Conservation (phyloP, 2,797 vertebrate species). For the Epinephelus coioides region DNA sequence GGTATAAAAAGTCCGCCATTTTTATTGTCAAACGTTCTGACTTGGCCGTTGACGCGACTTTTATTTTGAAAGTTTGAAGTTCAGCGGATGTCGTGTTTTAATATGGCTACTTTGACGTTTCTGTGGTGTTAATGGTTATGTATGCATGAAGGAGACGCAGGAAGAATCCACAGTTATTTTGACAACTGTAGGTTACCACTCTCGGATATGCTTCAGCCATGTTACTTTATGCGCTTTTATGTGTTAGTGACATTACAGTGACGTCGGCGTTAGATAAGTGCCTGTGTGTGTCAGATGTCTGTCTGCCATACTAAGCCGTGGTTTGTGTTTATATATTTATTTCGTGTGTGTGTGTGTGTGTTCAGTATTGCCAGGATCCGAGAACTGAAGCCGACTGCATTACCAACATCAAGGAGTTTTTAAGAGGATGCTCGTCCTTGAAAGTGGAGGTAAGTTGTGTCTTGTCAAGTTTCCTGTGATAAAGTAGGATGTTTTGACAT, state of each 20-base stretch:
- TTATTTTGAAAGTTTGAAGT: conserved; percentile 73
- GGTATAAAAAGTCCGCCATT: rapidly evolving
- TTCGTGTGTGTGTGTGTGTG: conserved; percentile 39
- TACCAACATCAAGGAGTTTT: conserved; percentile 93
- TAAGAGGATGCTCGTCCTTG: conserved; percentile 91
- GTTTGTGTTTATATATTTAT: conserved; percentile 70
- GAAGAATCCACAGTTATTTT: conserved; percentile 65
- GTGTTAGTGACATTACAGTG: not conserved
- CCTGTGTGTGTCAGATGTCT: conserved; percentile 24
- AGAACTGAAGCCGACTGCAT: conserved; percentile 92
- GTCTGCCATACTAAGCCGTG: conserved; percentile 39
- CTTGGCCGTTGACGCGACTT: rapidly evolving
- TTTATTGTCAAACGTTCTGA: rapidly evolving
- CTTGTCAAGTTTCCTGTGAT: not conserved
- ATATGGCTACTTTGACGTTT: conserved; percentile 37
- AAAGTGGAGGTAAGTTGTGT: conserved; percentile 93
- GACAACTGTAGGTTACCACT: conserved; percentile 34
- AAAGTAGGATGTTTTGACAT: not conserved
- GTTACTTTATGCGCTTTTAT: not conserved
- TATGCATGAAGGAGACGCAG: conserved; percentile 69
- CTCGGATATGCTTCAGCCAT: not conserved
- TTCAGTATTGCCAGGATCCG: conserved; percentile 92
- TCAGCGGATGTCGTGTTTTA: conserved; percentile 63
- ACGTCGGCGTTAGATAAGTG: not conserved
- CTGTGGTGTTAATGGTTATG: conserved; percentile 59